Evolutionary conservation across 2,888 invertebrate species (phyloP), one percentile per base, ranked within the genome.

Genomic region (Choreutis nemorana): DNA sequence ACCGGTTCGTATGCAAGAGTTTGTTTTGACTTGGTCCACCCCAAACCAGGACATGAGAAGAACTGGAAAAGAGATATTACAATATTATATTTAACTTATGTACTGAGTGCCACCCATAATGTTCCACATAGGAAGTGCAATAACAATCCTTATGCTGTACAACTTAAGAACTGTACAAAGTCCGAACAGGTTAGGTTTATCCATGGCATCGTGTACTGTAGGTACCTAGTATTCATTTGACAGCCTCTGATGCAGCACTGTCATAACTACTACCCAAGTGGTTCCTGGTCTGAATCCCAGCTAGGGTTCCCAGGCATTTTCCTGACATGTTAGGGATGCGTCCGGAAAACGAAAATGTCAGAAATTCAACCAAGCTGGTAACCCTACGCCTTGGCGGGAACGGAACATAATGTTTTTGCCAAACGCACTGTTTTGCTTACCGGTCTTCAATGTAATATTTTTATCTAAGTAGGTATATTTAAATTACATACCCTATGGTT

Each of bases 21-120:
- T 78, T 23, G 58, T 66, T 53, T 75, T 72, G 29, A 72, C 73
- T 59, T 77, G 64, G 50, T 78, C 77, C 56, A 67, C 77, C 39
- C 78, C 79, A 50, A 80, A 71, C 79, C 79, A 80, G 52, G 79
- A 79, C 72, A 79, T 72, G 52, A 80, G 73, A 48, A 80, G 71
- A 55, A 80, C 79, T 80, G 77, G 33, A 78, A 77, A 39, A 51
- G 38, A 37, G 38, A 36, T 1, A 12, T 22, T 4, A 23, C 14
- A 21, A 6, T 14, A n/a, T 8, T 8, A 18, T 25, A 8, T 29
- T 10, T 10, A 9, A 22, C 23, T 23, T 29, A 28, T 26, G 8
- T 10, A 31, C 11, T 13, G 24, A 11, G 9, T 27, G 7, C n/a
- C 28, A 29, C 9, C 10, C 10, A 13, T 11, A 23, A 11, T 9